Conservation (phyloP, 2,113 vertebrate species). For the Sphaerodactylus townsendi region DNA sequence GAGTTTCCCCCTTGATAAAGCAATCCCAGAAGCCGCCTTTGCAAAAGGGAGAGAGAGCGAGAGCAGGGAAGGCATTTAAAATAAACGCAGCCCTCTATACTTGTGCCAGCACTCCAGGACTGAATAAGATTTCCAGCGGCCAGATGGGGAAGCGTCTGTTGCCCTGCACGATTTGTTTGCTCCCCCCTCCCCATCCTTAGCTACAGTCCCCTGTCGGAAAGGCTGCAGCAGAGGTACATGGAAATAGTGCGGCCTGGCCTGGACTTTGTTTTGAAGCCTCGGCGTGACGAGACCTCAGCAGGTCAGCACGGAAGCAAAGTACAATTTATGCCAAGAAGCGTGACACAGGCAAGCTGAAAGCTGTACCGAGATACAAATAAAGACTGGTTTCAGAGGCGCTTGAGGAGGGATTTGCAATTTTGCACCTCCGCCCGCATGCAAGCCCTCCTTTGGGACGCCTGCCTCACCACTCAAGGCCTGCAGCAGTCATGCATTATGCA, state of each 20-base stretch:
- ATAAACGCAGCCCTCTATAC: too few species aligned
- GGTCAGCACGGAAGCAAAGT: neutral
- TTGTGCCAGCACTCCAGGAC: too few species aligned
- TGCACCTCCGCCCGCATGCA: neutral
- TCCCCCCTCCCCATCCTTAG: too few species aligned
- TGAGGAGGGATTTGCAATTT: neutral
- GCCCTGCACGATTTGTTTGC: neutral
- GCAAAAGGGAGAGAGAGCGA: too few species aligned
- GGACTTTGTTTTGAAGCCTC: neutral
- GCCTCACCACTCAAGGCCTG: neutral
- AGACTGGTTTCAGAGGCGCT: neutral
- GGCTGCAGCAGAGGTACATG: too few species aligned
- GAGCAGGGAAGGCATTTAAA: too few species aligned
- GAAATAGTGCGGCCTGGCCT: neutral
- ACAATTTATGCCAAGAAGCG: neutral
- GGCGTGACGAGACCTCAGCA: neutral
- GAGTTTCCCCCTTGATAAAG: too few species aligned
- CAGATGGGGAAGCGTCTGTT: neutral
- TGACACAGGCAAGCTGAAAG: neutral
- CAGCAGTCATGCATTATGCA: neutral
- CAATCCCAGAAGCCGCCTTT: too few species aligned
- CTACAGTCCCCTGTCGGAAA: too few species aligned
- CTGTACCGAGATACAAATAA: neutral
- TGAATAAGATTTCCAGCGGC: too few species aligned
- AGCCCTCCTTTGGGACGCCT: neutral